A percentile compares a stretch with the other conserved stretches of the same genome.
Conservation (phyloP, 2,888 invertebrate genomes). For the Rhopalosiphum nymphaeae region DNA sequence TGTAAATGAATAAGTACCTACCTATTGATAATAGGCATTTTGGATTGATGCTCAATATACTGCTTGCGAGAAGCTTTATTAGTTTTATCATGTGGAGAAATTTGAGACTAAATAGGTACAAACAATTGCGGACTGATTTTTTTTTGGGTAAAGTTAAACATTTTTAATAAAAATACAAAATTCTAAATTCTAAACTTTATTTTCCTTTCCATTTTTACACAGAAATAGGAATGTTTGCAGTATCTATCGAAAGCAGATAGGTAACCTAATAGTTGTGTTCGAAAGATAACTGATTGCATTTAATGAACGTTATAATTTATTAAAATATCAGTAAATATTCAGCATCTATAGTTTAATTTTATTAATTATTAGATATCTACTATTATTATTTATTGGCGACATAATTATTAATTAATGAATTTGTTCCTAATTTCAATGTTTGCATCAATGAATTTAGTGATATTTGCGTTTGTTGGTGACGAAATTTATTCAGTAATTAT, state of each 20-base stretch:
- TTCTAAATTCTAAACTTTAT: too few relatives aligned
- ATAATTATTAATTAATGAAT: neutral
- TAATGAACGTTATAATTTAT: neutral
- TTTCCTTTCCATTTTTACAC: too few relatives aligned
- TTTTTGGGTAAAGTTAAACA: too few relatives aligned
- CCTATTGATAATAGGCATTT: neutral
- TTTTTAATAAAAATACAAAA: too few relatives aligned
- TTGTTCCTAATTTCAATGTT: neutral
- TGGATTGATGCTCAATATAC: neutral
- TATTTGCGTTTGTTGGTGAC: neutral
- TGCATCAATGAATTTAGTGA: neutral
- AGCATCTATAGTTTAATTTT: neutral
- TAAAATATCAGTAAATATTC: neutral
- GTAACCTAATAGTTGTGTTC: too few relatives aligned
- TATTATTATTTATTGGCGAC: neutral
- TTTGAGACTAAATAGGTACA: too few relatives aligned
- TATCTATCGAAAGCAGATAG: neutral
- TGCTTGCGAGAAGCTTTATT: too few relatives aligned
- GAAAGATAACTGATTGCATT: too few relatives aligned
- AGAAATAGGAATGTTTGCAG: neutral
- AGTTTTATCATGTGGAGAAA: too few relatives aligned
- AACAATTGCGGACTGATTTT: too few relatives aligned
- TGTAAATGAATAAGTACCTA: too few relatives aligned
- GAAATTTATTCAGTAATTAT: neutral
- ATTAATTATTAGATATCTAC: neutral